Conservation (phyloP, 2,797 vertebrate species). For the Phaenicophaeus curvirostris region DNA sequence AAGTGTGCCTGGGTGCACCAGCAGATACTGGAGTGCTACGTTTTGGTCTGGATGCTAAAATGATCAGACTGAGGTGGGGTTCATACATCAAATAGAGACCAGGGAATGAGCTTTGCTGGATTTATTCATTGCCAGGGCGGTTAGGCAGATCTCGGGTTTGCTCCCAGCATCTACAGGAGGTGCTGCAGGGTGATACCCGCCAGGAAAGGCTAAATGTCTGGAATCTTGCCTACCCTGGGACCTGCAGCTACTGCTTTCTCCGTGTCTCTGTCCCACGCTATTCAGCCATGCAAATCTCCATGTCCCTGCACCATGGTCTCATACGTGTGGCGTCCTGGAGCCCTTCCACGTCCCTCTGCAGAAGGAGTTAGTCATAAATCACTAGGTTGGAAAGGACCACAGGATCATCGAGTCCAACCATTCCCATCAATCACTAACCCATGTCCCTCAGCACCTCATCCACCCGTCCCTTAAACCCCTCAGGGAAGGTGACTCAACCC, state of each 20-base stretch:
- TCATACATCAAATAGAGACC: not conserved
- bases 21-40: not conserved
- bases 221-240: not conserved
- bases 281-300: not conserved
- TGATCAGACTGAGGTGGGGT: not conserved
- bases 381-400: too few relatives aligned
- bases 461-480: too few relatives aligned
- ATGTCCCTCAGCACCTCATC: too few relatives aligned
- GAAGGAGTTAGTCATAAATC: not conserved
- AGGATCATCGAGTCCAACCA: too few relatives aligned
- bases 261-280: not conserved
- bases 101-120: not conserved
- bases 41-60: not conserved
- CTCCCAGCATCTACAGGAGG: too few relatives aligned
- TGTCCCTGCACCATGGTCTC: accelerated
- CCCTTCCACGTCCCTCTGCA: not conserved
- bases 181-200: too few relatives aligned
- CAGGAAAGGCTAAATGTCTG: too few relatives aligned
- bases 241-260: not conserved
- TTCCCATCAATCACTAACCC: too few relatives aligned
- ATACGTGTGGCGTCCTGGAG: accelerated
- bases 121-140: too few relatives aligned
- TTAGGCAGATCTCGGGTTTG: not conserved
- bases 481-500: too few relatives aligned
- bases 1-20: not conserved